Evolutionary conservation across 2,888 invertebrate species (phyloP), one percentile per base, ranked within the genome.

Genomic region (Yponomeuta evonymella): DNA sequence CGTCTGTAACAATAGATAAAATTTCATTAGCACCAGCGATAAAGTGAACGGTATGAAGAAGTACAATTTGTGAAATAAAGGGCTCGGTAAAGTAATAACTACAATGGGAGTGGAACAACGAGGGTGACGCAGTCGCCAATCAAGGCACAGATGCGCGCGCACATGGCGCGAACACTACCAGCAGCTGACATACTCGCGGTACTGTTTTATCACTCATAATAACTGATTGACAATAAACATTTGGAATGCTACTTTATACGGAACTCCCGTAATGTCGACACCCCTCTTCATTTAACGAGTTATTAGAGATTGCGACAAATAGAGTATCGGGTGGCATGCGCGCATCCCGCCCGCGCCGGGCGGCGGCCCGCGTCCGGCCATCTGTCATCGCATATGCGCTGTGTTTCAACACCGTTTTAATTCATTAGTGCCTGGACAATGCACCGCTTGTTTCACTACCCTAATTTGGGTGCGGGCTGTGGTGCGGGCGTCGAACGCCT

Each of bases 1-100:
- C 76, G 93, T 93, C 94, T 95, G 94, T 81, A 94, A 94, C 90
- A 93, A 94, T 79, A 75, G 76, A 79, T 82, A 83, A 79, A 77
- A 58, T 70, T 71, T 75, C 64, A 75, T 87, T 74, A 87, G 82
- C 78, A 79, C 64, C 62, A 69, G 72, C 62, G 70, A 69, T 58
- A 69, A 48, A 69, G 66, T 70, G 23, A 70, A 48, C n/a, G 15
- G 30, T 30, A 70, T 15, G 15, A 33, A 33, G 58, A 29, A 67
- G 43, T 70, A 71, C 71, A 48, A 74, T 73, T 73, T 75, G 75
- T 74, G 73, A 74, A 75, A 78, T 77, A 75, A 75, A 75, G 76
- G 78, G 75, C 76, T 74, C 15, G 12, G 51, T 74, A 70, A 74
- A 76, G 77, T 75, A 73, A 76, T 73, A 74, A 75, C 77, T 76